Percentiles rank a stretch among this genome's conserved stretches.
Evolutionary conservation across 2,888 invertebrate species (phyloP).

Genomic region (Peribatodes rhomboidaria): DNA sequence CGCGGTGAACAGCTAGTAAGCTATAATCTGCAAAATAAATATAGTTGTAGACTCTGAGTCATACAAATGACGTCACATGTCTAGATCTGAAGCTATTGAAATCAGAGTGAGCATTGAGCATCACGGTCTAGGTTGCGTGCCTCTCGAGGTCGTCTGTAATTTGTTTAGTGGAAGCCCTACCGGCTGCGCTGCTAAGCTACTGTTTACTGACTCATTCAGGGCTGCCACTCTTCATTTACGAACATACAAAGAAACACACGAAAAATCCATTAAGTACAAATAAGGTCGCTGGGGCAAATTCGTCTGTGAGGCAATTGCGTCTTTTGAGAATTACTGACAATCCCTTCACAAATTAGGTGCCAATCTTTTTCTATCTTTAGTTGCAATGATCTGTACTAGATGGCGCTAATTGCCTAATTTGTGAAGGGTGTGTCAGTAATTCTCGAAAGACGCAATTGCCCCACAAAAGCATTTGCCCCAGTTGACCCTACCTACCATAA

Average conservation of each 20-base stretch:
- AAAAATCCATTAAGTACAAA: too few relatives aligned
- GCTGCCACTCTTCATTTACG: slow-evolving; percentile 31
- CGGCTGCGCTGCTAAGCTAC: slow-evolving; percentile 49
- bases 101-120: slow-evolving; percentile 52
- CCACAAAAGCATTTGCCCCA: too few relatives aligned
- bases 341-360: too few relatives aligned
- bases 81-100: slow-evolving; percentile 31
- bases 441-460: too few relatives aligned
- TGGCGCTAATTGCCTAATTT: too few relatives aligned
- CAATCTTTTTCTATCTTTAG: too few relatives aligned
- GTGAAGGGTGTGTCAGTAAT: too few relatives aligned
- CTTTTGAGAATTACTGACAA: too few relatives aligned
- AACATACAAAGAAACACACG: neutral
- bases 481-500: too few relatives aligned
- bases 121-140: slow-evolving; percentile 53
- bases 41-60: neutral
- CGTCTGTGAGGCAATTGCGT: too few relatives aligned
- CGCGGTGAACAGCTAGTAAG: too few relatives aligned
- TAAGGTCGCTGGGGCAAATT: neutral
- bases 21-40: neutral
- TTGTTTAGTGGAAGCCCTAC: slow-evolving; percentile 68
- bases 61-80: neutral
- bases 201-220: slow-evolving; percentile 55
- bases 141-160: slow-evolving; percentile 61
- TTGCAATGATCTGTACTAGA: too few relatives aligned